Base-by-base conservation (phyloP, 2,797 vertebrate genomes). In the Hafferia zeledoni region DNA sequence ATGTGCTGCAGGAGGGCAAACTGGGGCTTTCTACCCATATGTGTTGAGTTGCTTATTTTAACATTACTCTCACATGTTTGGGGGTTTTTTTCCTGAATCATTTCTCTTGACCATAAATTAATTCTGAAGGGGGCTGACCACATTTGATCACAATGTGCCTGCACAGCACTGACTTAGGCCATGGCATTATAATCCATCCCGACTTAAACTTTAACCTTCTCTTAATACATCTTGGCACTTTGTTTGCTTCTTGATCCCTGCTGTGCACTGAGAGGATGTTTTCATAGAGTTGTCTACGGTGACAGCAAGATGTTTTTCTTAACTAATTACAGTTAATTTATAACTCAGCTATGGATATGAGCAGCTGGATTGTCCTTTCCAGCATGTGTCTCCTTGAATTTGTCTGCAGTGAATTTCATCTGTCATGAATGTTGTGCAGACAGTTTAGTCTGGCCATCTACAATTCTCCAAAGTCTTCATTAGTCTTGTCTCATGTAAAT, bases 301-400 rank as follows among this genome's bases (percentile, higher is more conserved):
- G 88, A 70, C 81, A 84, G 47, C 31, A 82, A 95, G 67, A 90
- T 74, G 24, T 92, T 89, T 86, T 82, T 56, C 74, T 52, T 90
- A 74, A 90, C 31, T 87, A 68, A 89, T 95, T 87, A 27, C 56
- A 57, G 41, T 76, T 95, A 84, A 90, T 90, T 90, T 95, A 64
- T 87, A 89, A 84, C 70, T 89, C 78, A 77, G 33, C 78, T 89
- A 35, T 77, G 81, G 1, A 0, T 70, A 56, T 50, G 46, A 91
- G 59, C 55, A 78, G 60, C 55, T 87, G 80, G 72, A 70, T 90
- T 89, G 78, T 70, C 59, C 86, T 96, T 94, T 93, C 63, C 77
- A 84, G 31, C 4, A 1, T 76, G 50, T 53, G 83, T 87, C 86
- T 90, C 83, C 80, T 95, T 89, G 76, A 87, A 76, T 94, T 94